phyloP scores from a whole-genome alignment of 2,888 invertebrate genomes.

The Agrochola lychnidis region DNA sequence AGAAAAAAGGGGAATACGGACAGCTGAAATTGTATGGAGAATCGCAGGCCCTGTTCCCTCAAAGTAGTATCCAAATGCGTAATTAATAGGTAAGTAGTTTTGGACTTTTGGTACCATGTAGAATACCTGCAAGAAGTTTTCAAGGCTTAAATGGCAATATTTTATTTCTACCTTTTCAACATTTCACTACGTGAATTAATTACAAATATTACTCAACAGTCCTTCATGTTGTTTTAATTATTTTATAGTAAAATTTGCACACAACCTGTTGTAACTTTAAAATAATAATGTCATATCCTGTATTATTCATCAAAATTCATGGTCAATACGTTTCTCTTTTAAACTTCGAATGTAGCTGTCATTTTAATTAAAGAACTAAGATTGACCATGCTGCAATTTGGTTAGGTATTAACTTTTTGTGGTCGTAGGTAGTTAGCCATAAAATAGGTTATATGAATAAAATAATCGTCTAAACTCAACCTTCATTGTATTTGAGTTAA shows the following conservation, averaged over 20 bases:
- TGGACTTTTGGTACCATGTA: neutral
- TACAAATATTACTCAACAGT: conserved; percentile 31
- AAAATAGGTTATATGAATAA: neutral
- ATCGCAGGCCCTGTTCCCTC: too few relatives aligned
- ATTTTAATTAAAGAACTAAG: conserved; percentile 5
- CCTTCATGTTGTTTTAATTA: conserved; percentile 41
- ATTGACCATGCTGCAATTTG: conserved; percentile 1
- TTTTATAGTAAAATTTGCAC: conserved; percentile 25
- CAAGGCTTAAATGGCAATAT: neutral
- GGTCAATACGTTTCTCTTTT: conserved; percentile 59
- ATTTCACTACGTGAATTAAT: conserved; percentile 14
- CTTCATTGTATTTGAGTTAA: conserved; percentile 1
- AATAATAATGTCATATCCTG: conserved; percentile 59
- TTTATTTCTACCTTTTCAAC: conserved; percentile 1
- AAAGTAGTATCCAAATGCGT: neutral
- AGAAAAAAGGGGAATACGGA: too few relatives aligned
- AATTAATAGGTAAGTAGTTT: neutral
- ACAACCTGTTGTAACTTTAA: conserved; percentile 29
- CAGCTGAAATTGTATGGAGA: too few relatives aligned
- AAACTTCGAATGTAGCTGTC: conserved; percentile 40
- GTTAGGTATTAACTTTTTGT: neutral
- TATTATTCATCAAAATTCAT: conserved; percentile 62
- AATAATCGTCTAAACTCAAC: conserved; percentile 9
- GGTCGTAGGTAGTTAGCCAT: neutral
- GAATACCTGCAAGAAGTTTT: neutral